Conservation (phyloP, 2,113 vertebrate species). For the Mustela nigripes region DNA sequence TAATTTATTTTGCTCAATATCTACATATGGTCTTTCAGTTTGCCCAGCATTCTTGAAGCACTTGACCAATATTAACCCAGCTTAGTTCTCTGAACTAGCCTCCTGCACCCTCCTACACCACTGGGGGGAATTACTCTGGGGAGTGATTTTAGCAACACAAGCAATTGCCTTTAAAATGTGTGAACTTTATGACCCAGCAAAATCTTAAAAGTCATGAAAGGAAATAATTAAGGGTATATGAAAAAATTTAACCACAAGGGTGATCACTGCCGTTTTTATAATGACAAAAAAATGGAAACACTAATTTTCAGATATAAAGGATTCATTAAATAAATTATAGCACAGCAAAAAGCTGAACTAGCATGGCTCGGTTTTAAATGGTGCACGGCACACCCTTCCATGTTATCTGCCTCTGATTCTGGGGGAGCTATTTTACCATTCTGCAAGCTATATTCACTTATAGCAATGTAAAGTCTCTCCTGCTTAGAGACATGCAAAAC, state of each 20-base stretch:
- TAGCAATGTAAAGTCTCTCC: neutral
- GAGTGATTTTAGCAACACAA: neutral
- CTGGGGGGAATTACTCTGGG: neutral
- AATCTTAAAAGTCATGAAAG: conserved; percentile 41
- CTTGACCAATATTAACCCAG: conserved; percentile 36
- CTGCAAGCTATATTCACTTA: neutral
- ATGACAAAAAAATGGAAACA: conserved; percentile 42
- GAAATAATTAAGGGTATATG: conserved; percentile 51
- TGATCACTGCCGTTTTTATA: conserved; percentile 39
- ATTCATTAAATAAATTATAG: conserved; percentile 41
- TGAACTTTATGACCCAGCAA: conserved; percentile 59
- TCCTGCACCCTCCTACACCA: neutral
- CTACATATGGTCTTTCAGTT: neutral
- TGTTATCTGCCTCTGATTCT: neutral
- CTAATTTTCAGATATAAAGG: conserved; percentile 50
- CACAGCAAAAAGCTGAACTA: neutral
- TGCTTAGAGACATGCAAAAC: neutral
- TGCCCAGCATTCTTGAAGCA: neutral
- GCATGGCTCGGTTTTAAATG: conserved; percentile 14
- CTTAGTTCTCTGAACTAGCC: conserved; percentile 28
- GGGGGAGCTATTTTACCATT: neutral
- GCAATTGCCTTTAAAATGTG: conserved; percentile 47
- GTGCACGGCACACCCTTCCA: neutral
- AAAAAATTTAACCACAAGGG: conserved; percentile 38
- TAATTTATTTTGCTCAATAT: conserved; percentile 14